Base-by-base conservation (phyloP, 2,888 invertebrate species). In the Halictus ligatus region DNA sequence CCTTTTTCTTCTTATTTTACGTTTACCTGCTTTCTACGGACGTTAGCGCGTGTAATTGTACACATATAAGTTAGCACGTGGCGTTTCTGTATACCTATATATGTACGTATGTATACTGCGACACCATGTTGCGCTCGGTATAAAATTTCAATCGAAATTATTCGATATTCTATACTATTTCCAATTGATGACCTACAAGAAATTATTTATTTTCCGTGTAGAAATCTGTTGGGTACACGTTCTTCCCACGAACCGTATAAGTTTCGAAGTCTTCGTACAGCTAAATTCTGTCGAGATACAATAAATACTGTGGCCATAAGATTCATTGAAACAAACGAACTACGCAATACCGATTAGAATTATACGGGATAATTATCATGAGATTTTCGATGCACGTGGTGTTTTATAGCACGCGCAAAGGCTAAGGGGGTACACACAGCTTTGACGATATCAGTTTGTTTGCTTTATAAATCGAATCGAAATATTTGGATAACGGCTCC, bases 81-180 rank as follows among this genome's bases (percentile, higher is more conserved):
- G 76, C 67, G 35, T 60, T 13, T 21, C 71, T 15, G 64, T 54
- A 21, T 40, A 58, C n/a, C 58, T 58, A 12, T 40, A 40, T 13
- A 43, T n/a, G 13, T 12, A 21, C 5, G 5, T 43, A 75, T 8
- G 12, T 78, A 40, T 73, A 78, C n/a, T 46, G 43, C 43, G 73
- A 60, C 78, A 85, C 86, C 81, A 82, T 86, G 78, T 85, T 79
- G 69, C 46, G 67, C 43, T 69, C 13, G 15, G 13, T 64, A 85
- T 75, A 40, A 79, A 85, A 82, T 85, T 76, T 78, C 13, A 29
- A 73, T 78, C 25, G 10, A 46, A 78, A 74, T 78, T 67, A 46
- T 46, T 25, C n/a, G 50, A 1, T 78, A 74, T 69, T 25, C 5
- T 8, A 74, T 48, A 48, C 54, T 21, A 10, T 60, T 76, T 60